These are phyloP conservation scores for Lutraria lutraria DNA, from an alignment of 2,888 invertebrate genomes.

Conservation along the genomic window DNA sequence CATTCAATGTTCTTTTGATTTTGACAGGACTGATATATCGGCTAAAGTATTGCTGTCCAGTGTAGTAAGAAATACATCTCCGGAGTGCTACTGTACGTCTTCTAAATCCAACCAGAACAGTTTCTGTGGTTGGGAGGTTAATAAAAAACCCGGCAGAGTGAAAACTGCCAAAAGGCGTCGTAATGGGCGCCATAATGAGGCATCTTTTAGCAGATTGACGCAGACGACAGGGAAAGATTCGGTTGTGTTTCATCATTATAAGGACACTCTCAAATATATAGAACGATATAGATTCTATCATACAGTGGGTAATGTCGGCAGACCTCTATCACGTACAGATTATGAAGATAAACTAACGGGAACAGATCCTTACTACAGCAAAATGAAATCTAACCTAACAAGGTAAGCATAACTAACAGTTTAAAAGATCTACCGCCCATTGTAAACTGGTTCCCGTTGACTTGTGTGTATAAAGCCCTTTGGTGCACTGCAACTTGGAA, in stretches of 20 bases:
- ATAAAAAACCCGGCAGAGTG: slow-evolving; percentile 36
- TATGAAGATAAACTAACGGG: slow-evolving; percentile 40
- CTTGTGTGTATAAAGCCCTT: no score
- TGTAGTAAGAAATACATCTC: background rate
- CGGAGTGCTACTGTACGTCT: slow-evolving; percentile 50
- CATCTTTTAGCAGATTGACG: slow-evolving; percentile 48
- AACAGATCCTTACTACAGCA: slow-evolving; percentile 53
- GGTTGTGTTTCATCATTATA: slow-evolving; percentile 57
- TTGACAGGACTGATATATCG: background rate
- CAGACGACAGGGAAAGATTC: slow-evolving; percentile 47
- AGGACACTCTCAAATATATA: slow-evolving; percentile 57
- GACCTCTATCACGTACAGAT: slow-evolving; percentile 40
- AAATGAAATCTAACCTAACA: slow-evolving; percentile 46
- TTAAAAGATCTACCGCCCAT: background rate
- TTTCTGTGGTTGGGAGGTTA: slow-evolving; percentile 52
- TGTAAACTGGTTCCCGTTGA: no score
- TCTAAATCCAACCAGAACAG: slow-evolving; percentile 23
- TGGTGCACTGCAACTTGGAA: no score
- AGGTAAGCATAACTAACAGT: slow-evolving; percentile 11
- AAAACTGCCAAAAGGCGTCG: slow-evolving; percentile 46
- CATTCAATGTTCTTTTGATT: slow-evolving; percentile 43
- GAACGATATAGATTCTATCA: slow-evolving; percentile 66
- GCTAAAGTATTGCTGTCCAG: slow-evolving; percentile 15
- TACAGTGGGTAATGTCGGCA: slow-evolving; percentile 61
- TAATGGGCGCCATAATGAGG: slow-evolving; percentile 35